phyloP scores from a whole-genome alignment of 2,888 invertebrate genomes.

The Tupiocoris notatus region DNA sequence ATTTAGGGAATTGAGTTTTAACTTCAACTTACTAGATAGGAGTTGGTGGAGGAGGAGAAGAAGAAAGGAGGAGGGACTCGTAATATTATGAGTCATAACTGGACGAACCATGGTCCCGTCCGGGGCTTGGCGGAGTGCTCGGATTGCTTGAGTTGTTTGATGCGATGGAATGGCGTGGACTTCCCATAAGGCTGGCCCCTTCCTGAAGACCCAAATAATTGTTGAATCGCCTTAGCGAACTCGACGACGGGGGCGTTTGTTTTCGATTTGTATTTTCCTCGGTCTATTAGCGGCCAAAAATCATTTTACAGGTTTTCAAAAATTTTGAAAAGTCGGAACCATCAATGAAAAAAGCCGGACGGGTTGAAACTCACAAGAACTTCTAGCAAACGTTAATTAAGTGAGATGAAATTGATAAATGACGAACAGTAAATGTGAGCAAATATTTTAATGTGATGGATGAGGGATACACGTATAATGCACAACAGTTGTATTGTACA shows the following conservation, averaged over 20 bases:
- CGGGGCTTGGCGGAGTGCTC: slow-evolving; percentile 69
- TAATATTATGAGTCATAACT: slow-evolving; percentile 63
- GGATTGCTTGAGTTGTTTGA: slow-evolving; percentile 73
- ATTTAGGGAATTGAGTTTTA: too few relatives aligned
- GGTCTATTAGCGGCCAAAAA: slow-evolving; percentile 25
- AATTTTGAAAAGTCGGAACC: not conserved
- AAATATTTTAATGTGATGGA: too few relatives aligned
- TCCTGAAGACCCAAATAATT: slow-evolving; percentile 52
- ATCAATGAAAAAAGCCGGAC: not conserved
- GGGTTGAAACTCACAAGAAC: not conserved
- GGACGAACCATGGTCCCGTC: slow-evolving; percentile 65
- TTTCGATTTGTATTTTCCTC: slow-evolving; percentile 38
- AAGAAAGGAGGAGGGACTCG: not conserved
- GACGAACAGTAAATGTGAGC: not conserved
- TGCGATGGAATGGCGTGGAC: slow-evolving; percentile 70
- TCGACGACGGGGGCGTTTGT: slow-evolving; percentile 35
- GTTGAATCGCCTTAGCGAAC: slow-evolving; percentile 39
- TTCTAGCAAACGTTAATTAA: not conserved
- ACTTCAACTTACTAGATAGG: too few relatives aligned
- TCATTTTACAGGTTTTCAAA: not conserved
- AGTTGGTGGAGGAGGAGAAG: not conserved
- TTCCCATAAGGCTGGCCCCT: slow-evolving; percentile 56
- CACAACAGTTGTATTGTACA: too few relatives aligned
- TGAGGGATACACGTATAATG: too few relatives aligned
- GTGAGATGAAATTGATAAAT: not conserved